These are phyloP conservation scores for Muscicapa adusta DNA, from an alignment of 2,113 vertebrate species.

Conservation along the genomic window DNA sequence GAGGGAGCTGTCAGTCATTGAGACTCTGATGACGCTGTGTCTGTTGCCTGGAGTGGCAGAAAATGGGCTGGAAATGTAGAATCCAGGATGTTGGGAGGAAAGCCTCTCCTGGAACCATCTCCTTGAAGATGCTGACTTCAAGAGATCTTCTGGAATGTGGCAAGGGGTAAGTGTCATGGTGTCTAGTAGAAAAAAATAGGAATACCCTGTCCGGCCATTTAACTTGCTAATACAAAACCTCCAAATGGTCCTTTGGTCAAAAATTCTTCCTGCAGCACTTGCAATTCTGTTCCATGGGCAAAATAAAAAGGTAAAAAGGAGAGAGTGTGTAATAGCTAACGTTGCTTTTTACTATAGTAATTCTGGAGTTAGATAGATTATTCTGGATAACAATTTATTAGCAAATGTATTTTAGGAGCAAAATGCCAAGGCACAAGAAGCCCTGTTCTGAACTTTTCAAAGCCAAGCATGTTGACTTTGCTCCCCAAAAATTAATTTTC, in stretches of 20 bases:
- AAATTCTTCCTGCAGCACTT: not conserved
- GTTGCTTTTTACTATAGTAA: not conserved
- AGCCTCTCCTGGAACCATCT: not conserved
- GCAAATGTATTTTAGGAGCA: not conserved
- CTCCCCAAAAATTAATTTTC: not conserved
- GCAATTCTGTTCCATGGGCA: not conserved
- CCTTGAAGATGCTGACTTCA: not conserved
- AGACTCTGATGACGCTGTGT: fast-evolving
- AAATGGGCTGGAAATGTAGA: not conserved
- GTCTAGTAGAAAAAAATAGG: not conserved
- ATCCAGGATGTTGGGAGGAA: fast-evolving
- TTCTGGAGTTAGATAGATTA: not conserved
- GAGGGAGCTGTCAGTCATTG: fast-evolving
- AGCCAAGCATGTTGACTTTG: not conserved
- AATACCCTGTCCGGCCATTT: not conserved
- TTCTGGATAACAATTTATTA: not conserved
- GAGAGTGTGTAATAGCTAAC: not conserved
- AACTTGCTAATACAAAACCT: not conserved
- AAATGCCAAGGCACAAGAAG: not conserved
- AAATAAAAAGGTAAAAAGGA: not conserved
- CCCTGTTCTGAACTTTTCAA: not conserved
- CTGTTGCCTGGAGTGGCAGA: not conserved
- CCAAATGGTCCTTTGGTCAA: not conserved
- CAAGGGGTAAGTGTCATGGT: not conserved
- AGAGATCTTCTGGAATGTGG: not conserved